Conservation (phyloP, 2,113 vertebrate species). For the Aplodontia rufa region DNA sequence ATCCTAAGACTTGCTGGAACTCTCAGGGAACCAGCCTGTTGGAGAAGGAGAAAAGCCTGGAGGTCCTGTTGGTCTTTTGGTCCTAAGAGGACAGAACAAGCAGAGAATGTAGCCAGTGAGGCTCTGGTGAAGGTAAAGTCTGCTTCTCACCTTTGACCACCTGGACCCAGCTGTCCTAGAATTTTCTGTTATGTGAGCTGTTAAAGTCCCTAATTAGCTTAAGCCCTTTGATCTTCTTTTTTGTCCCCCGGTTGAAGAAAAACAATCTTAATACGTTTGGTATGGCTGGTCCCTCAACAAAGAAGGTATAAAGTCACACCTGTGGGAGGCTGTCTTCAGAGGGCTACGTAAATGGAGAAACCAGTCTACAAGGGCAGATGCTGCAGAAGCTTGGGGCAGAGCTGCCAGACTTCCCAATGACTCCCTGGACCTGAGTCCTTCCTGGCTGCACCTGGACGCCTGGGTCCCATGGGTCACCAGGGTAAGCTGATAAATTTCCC, state of each 20-base stretch:
- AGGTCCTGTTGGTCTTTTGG: not conserved
- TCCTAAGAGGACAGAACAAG: not conserved
- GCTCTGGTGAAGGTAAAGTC: not conserved
- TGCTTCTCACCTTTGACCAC: not conserved
- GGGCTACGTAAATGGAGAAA: not conserved
- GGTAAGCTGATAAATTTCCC: not conserved
- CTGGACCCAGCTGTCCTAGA: not conserved
- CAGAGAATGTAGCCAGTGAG: rapidly evolving
- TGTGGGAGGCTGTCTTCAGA: not conserved
- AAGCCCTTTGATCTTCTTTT: not conserved
- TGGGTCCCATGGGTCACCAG: not conserved
- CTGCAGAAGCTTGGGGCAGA: not conserved
- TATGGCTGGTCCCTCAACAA: not conserved
- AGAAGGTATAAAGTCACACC: not conserved
- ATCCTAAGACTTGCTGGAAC: not conserved
- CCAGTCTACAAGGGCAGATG: not conserved
- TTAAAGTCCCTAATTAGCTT: conserved; percentile 39
- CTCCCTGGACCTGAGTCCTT: not conserved
- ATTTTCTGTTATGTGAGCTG: not conserved
- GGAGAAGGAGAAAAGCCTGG: not conserved
- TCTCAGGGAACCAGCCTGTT: not conserved
- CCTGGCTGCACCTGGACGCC: not conserved
- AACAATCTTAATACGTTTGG: not conserved
- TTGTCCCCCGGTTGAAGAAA: not conserved
- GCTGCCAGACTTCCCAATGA: not conserved